phyloP scores from a whole-genome alignment of 1,140 invertebrate genomes.

The Euglossa dilemma region DNA sequence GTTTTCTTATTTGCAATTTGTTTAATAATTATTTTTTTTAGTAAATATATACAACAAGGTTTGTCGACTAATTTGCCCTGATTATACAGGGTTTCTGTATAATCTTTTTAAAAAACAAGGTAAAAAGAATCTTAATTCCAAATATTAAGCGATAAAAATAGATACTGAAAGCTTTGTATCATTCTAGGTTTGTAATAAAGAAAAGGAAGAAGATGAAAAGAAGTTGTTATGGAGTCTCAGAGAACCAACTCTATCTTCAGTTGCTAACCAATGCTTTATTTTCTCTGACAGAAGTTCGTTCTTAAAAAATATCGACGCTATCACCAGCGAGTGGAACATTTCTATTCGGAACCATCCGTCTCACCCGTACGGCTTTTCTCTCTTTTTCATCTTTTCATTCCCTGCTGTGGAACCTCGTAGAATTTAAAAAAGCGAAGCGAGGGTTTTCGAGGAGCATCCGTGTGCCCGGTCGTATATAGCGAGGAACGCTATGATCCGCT shows the following conservation, averaged over 20 bases:
- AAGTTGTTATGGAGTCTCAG: background rate
- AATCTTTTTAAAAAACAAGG: no score
- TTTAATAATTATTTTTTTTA: no score
- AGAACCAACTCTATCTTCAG: background rate
- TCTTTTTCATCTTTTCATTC: background rate
- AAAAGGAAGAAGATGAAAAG: background rate
- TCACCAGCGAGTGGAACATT: background rate
- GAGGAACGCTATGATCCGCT: background rate
- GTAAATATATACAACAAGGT: no score
- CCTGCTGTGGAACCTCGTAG: background rate
- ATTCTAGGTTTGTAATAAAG: background rate
- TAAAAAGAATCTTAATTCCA: no score
- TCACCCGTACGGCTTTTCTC: background rate
- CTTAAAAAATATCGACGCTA: conserved; percentile 9
- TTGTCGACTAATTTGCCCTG: no score
- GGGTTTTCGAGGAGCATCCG: background rate
- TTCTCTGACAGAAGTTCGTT: background rate
- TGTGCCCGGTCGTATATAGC: background rate
- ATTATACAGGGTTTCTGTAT: no score
- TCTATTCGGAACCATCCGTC: background rate
- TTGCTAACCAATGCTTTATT: conserved; percentile 5
- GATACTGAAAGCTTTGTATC: no score
- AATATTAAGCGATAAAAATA: no score
- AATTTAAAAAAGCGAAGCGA: background rate
- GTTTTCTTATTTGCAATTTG: no score